phyloP scores from a whole-genome alignment of 2,888 invertebrate species.

The Sipha maydis region DNA sequence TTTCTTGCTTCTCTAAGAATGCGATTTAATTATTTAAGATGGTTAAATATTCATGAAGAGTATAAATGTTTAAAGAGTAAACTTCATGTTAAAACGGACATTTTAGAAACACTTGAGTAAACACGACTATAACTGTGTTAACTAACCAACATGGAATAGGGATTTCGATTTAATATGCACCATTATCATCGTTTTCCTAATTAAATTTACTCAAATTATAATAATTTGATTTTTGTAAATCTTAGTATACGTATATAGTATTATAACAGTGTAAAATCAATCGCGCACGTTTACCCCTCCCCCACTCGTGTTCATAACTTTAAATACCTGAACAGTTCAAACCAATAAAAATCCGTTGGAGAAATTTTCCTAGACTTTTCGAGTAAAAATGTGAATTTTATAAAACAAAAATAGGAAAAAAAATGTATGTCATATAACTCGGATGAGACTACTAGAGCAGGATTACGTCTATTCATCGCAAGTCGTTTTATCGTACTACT shows the following conservation, averaged over 20 bases:
- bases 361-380: no score
- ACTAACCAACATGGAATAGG: neutral
- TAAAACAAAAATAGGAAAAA: no score
- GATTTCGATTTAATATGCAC: neutral
- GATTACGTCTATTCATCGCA: no score
- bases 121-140: neutral
- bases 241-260: neutral
- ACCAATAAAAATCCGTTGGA: no score
- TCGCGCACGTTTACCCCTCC: neutral
- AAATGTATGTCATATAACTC: no score
- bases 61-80: neutral
- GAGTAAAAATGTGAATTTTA: no score
- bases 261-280: neutral
- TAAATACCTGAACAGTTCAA: no score
- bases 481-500: no score
- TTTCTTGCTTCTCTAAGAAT: neutral
- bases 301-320: no score
- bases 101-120: neutral
- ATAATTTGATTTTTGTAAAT: neutral
- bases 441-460: no score
- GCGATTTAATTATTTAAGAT: neutral
- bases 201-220: neutral
- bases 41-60: neutral
- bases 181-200: slow-evolving; percentile 2
- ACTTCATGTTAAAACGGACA: neutral